Base-by-base conservation (phyloP, 2,797 vertebrate species). In the Cuculus canorus region DNA sequence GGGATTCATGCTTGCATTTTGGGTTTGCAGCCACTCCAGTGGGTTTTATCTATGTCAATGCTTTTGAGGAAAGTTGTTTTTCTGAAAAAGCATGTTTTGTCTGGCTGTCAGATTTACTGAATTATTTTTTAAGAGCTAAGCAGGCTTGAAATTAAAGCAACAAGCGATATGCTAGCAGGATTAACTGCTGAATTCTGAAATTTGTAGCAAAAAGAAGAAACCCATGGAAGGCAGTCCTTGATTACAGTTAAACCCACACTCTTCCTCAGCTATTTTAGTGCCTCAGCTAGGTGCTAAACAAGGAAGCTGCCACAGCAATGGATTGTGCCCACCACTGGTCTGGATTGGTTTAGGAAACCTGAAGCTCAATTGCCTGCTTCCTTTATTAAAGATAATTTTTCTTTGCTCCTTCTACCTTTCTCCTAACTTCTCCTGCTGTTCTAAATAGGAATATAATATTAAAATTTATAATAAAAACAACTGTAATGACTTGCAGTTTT, bases 101-200 rank as follows among this genome's bases (percentile, higher is more conserved):
- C 69, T 84, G 54, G 73, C 39, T 84, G 47, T 93, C 73, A 90
- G 39, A 86, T 94, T 61, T 86, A 84, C 71, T 73, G 53, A 60
- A 56, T 72, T 76, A 8, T 59, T 72, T 95, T 68, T 95, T 95
- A 70, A 66, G 66, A 94, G 23, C 23, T 86, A 86, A 90, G 53
- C 88, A 92, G 53, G 59, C 83, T 96, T 96, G 94, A 94, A 96
- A 94, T 93, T 90, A 88, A 95, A 94, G 63, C 70, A 95, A 88
- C 32, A 83, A 93, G 59, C n/a, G 82, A 70, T 13, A 16, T 48
- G 30, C 73, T 95, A 72, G 52, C 37, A 73, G 73, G 83, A 79
- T 84, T 93, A 82, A 65, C 73, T 90, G 39, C 77, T 82, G 93
- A 87, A 90, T 94, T 90, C 86, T 92, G 60, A 73, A 77, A 90